Conservation (phyloP, 2,113 vertebrate genomes). For the Narcine bancroftii region DNA sequence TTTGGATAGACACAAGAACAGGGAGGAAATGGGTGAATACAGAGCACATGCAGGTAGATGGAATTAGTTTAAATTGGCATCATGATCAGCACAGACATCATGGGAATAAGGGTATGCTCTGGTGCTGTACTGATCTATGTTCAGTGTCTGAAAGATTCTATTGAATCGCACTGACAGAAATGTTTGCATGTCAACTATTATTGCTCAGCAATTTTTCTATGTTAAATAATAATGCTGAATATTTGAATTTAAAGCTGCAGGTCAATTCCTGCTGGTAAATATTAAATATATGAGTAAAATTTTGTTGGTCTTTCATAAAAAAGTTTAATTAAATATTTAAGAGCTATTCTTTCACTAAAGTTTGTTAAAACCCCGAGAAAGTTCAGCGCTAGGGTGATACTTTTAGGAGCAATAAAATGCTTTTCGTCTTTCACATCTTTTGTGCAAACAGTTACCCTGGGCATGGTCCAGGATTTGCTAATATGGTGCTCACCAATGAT, state of each 20-base stretch:
- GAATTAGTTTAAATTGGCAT: too few relatives aligned
- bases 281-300: neutral
- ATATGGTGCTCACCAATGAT: conserved; percentile 28
- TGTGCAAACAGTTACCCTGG: conserved; percentile 14
- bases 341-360: neutral
- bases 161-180: neutral
- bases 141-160: neutral
- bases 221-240: neutral
- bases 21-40: too few relatives aligned
- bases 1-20: too few relatives aligned
- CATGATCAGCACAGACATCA: too few relatives aligned
- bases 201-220: too few relatives aligned
- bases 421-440: neutral
- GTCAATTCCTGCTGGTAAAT: neutral
- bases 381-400: neutral
- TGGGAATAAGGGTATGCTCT: too few relatives aligned
- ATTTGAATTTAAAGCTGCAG: neutral
- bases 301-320: neutral
- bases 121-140: too few relatives aligned
- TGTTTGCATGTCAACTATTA: too few relatives aligned
- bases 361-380: neutral
- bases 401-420: neutral
- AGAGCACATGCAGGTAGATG: too few relatives aligned
- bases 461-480: conserved; percentile 15
- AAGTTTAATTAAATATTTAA: conserved; percentile 9